Evolutionary conservation across 2,888 invertebrate genomes (phyloP).

Genomic region (Hipparchia sbordonii): DNA sequence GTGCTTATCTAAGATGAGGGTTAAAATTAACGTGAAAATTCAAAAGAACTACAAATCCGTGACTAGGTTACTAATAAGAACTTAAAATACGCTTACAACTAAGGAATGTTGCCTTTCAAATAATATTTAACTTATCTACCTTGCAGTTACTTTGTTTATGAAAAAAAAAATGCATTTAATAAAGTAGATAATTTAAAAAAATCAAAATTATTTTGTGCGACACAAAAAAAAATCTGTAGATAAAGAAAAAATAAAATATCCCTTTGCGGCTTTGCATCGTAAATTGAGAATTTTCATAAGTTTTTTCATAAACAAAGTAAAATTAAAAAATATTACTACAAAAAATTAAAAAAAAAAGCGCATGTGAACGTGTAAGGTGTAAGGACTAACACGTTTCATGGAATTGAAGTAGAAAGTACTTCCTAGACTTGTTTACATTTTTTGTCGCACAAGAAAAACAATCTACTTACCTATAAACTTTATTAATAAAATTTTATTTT

Average conservation of each 20-base stretch:
- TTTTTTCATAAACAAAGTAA: slow-evolving; percentile 16
- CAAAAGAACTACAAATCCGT: slow-evolving; percentile 57
- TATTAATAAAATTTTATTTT: slow-evolving; percentile 19
- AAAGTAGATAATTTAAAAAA: not conserved
- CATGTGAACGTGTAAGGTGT: too few relatives aligned
- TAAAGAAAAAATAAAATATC: not conserved
- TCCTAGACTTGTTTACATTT: too few relatives aligned
- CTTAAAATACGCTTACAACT: slow-evolving; percentile 34
- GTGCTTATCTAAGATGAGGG: slow-evolving; percentile 55
- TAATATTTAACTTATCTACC: slow-evolving; percentile 26
- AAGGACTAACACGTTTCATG: too few relatives aligned
- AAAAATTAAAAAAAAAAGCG: too few relatives aligned
- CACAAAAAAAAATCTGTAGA: not conserved
- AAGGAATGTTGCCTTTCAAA: slow-evolving; percentile 50
- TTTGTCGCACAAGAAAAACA: not conserved
- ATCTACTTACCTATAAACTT: not conserved
- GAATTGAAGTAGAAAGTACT: too few relatives aligned
- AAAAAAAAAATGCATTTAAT: slow-evolving; percentile 29
- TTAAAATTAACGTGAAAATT: slow-evolving; percentile 44
- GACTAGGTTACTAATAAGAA: slow-evolving; percentile 63
- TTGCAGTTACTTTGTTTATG: slow-evolving; percentile 34
- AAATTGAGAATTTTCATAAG: too few relatives aligned
- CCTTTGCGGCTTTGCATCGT: too few relatives aligned
- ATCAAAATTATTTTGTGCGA: slow-evolving; percentile 15
- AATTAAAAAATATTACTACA: slow-evolving; percentile 1